These are phyloP conservation scores for Antheraea assamensis DNA, from an alignment of 2,888 invertebrate genomes.

Conservation along the genomic window DNA sequence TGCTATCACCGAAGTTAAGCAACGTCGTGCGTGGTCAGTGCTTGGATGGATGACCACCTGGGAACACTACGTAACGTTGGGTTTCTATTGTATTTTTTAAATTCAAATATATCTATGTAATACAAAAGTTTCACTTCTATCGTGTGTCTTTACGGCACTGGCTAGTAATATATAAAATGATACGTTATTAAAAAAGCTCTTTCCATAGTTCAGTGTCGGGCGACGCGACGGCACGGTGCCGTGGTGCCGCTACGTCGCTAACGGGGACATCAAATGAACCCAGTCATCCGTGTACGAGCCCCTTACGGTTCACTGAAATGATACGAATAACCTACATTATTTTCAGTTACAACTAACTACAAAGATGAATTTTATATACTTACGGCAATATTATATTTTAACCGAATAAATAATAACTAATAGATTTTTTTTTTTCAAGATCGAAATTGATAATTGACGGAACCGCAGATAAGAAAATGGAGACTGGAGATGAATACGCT, in stretches of 20 bases:
- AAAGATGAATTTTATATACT: neutral
- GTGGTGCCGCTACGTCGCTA: constrained; percentile 5
- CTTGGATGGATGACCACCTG: too few species aligned
- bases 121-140: too few species aligned
- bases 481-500: too few species aligned
- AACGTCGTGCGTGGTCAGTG: too few species aligned
- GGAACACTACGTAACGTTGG: too few species aligned
- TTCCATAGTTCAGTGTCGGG: neutral
- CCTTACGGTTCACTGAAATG: constrained; percentile 19
- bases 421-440: too few species aligned
- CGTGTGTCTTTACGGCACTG: too few species aligned
- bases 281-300: constrained; percentile 18
- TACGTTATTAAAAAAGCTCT: neutral
- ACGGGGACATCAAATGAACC: constrained; percentile 14
- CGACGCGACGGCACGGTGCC: neutral
- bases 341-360: neutral
- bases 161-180: neutral
- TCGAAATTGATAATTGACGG: too few species aligned
- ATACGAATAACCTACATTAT: neutral
- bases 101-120: too few species aligned
- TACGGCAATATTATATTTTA: neutral
- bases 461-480: too few species aligned
- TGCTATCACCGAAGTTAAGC: too few species aligned
- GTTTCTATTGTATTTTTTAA: too few species aligned
- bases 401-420: neutral